These are phyloP conservation scores for Setipinna tenuifilis DNA, from an alignment of 2,797 vertebrate species.

Conservation along the genomic window DNA sequence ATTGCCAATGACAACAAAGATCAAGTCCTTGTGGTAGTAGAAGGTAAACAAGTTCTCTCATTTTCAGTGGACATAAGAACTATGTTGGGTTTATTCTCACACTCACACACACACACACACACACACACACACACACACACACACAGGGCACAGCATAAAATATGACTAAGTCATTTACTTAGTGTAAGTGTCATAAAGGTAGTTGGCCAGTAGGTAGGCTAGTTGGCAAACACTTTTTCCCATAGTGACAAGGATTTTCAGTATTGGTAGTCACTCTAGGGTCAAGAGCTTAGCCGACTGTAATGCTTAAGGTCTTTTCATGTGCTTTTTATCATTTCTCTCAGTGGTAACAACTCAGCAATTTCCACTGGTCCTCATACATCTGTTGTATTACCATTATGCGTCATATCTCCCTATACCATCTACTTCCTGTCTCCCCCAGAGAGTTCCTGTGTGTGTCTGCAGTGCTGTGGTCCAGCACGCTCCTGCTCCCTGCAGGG, in stretches of 20 bases:
- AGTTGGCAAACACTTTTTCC: too few relatives aligned
- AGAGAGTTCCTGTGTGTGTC: conserved; percentile 78
- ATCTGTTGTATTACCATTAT: too few relatives aligned
- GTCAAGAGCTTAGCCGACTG: too few relatives aligned
- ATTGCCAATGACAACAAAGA: conserved; percentile 67
- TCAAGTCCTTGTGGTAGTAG: conserved; percentile 74
- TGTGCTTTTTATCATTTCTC: background rate
- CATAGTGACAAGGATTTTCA: too few relatives aligned
- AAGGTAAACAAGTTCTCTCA: conserved; percentile 70
- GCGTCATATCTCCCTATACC: too few relatives aligned
- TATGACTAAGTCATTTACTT: background rate
- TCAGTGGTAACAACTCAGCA: background rate
- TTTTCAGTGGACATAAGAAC: too few relatives aligned
- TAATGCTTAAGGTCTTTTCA: background rate
- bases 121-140: background rate
- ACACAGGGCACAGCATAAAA: background rate
- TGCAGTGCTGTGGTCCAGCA: conserved; percentile 78
- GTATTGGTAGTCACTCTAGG: too few relatives aligned
- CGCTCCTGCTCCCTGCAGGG: conserved; percentile 71
- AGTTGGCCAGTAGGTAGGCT: too few relatives aligned
- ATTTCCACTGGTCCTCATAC: background rate
- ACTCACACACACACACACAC: too few relatives aligned
- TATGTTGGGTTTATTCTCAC: background rate
- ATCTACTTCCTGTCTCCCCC: background rate
- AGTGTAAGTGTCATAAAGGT: too few relatives aligned